A percentile compares a stretch with the other conserved stretches of the same genome.
Conservation (phyloP, 2,797 vertebrate genomes). For the Enteromius trimaculatus region DNA sequence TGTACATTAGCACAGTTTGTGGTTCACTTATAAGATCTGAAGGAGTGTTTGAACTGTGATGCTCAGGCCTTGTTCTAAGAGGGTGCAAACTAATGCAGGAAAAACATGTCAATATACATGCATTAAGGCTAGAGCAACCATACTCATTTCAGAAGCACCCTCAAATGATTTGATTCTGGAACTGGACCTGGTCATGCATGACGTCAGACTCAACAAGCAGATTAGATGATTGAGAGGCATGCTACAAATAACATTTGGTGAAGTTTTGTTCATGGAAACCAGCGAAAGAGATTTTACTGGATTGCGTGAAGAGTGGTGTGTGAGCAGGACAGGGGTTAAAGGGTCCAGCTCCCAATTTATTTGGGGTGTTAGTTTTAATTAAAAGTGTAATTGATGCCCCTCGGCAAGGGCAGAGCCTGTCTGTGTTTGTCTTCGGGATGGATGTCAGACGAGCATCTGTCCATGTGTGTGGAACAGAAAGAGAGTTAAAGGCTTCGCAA, state of each 20-base stretch:
- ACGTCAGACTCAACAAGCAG: background rate
- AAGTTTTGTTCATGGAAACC: background rate
- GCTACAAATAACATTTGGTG: background rate
- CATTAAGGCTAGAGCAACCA: background rate
- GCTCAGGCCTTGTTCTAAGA: background rate
- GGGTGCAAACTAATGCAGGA: background rate
- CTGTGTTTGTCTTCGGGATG: constrained; percentile 60
- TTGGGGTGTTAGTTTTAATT: constrained; percentile 79
- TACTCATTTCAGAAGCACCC: background rate
- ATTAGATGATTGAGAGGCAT: background rate
- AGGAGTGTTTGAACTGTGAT: background rate
- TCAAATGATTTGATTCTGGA: background rate
- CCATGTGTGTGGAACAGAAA: constrained; percentile 15
- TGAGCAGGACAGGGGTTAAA: constrained; percentile 56
- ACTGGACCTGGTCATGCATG: background rate
- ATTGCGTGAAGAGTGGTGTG: constrained; percentile 6
- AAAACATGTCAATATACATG: background rate
- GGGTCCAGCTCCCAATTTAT: constrained; percentile 68
- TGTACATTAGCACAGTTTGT: background rate
- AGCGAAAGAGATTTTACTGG: background rate
- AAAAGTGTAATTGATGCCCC: constrained; percentile 74
- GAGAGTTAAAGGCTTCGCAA: background rate
- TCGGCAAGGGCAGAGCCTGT: constrained; percentile 24
- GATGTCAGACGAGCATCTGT: constrained; percentile 29
- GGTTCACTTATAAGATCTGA: background rate